Conservation (phyloP, 2,888 invertebrate species). For the Nephrotoma guestfalica region DNA sequence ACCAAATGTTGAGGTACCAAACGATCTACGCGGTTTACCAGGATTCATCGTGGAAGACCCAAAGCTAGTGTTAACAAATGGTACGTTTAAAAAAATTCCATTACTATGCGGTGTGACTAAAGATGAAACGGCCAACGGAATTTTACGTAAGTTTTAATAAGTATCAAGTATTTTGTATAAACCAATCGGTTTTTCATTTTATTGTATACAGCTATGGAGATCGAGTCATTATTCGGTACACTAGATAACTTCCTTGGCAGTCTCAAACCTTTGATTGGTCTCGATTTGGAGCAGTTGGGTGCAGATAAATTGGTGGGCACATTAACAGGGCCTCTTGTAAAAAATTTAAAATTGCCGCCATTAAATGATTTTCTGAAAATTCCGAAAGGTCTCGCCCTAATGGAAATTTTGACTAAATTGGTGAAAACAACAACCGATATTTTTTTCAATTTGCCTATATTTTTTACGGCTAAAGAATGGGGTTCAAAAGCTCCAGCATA, state of each 20-base stretch:
- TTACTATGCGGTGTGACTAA: conserved; percentile 58
- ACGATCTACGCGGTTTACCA: conserved; percentile 52
- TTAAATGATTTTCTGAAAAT: conserved; percentile 24
- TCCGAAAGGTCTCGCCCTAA: conserved; percentile 21
- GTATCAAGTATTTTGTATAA: conserved; percentile 16
- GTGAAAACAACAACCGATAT: conserved; percentile 45
- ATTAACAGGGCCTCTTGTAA: background rate
- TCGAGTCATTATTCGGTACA: conserved; percentile 21
- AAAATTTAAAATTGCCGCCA: conserved; percentile 20
- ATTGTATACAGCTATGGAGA: background rate
- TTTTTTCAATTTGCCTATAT: conserved; percentile 62
- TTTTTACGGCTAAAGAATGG: conserved; percentile 57
- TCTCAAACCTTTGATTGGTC: conserved; percentile 7
- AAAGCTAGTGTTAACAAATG: conserved; percentile 40
- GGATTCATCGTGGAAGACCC: conserved; percentile 48
- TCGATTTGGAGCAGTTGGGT: conserved; percentile 22
- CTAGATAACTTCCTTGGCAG: conserved; percentile 20
- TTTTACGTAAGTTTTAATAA: background rate
- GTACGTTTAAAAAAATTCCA: conserved; percentile 42
- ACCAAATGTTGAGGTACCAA: conserved; percentile 50
- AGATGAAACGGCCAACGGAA: conserved; percentile 45
- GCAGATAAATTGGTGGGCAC: conserved; percentile 17
- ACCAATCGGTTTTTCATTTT: conserved; percentile 19
- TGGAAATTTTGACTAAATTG: conserved; percentile 24
- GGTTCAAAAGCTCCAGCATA: conserved; percentile 45